Percentiles rank a stretch among this genome's conserved stretches.
phyloP scores from a whole-genome alignment of 2,797 vertebrate genomes.

The Crocidura indochinensis region DNA sequence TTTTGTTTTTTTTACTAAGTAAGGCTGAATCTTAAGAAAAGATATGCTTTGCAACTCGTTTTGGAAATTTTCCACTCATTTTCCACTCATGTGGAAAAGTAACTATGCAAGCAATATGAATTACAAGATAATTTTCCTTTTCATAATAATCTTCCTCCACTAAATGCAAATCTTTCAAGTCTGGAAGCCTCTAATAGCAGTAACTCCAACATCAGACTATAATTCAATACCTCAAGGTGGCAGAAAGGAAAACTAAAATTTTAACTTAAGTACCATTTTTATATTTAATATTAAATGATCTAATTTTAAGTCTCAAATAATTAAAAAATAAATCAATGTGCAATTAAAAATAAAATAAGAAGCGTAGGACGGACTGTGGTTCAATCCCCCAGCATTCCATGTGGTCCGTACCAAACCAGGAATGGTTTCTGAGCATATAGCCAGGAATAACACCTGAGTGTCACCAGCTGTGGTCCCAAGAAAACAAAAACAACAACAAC shows the following conservation, averaged over 20 bases:
- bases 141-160: background rate
- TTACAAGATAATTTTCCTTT: background rate
- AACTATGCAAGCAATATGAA: background rate
- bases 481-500: too few relatives aligned
- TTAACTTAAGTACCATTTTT: background rate
- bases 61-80: background rate
- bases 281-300: too few relatives aligned
- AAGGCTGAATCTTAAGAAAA: conserved; percentile 12
- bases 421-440: too few relatives aligned
- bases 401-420: too few relatives aligned
- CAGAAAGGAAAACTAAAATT: background rate
- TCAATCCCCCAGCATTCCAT: too few relatives aligned
- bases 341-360: too few relatives aligned
- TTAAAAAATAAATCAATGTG: too few relatives aligned
- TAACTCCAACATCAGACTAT: conserved; percentile 22
- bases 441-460: too few relatives aligned
- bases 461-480: too few relatives aligned
- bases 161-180: conserved; percentile 24
- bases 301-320: too few relatives aligned
- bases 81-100: background rate
- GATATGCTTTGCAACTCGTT: background rate
- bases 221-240: background rate
- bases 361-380: too few relatives aligned
- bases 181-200: background rate
- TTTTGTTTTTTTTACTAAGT: conserved; percentile 51